Evolutionary conservation across 2,113 vertebrate genomes (phyloP).

Genomic region (Panthera leo): DNA sequence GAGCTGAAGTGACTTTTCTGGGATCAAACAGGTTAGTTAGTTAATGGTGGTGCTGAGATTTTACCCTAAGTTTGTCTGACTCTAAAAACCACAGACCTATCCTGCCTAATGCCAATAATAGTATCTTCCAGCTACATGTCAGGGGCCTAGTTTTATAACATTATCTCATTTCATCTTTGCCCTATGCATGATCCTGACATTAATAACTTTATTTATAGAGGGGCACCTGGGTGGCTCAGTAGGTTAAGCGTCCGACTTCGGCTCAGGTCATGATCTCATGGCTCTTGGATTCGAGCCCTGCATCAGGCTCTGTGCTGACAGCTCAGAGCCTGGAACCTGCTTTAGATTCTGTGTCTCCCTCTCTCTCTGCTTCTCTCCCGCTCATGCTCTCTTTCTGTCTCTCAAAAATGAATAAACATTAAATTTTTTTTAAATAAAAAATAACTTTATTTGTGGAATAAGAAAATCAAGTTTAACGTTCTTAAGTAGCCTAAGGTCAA

Average conservation of each 20-base stretch:
- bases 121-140: not conserved
- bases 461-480: not conserved
- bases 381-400: too few species aligned
- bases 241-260: too few species aligned
- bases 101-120: not conserved
- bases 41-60: not conserved
- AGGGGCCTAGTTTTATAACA: not conserved
- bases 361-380: too few species aligned
- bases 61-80: not conserved
- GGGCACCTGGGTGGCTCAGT: too few species aligned
- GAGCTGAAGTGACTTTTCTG: not conserved
- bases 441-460: not conserved
- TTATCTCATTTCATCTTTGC: not conserved
- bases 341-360: too few species aligned
- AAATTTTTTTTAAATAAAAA: not conserved
- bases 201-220: not conserved
- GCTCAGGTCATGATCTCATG: too few species aligned
- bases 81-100: not conserved
- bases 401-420: too few species aligned
- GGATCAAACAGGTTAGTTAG: not conserved
- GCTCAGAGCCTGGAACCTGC: too few species aligned
- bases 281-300: too few species aligned
- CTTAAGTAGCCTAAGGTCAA: not conserved
- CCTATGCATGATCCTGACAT: not conserved
- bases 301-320: too few species aligned